These are phyloP conservation scores for Rhipidura dahli DNA, from an alignment of 2,113 vertebrate species.

Conservation along the genomic window DNA sequence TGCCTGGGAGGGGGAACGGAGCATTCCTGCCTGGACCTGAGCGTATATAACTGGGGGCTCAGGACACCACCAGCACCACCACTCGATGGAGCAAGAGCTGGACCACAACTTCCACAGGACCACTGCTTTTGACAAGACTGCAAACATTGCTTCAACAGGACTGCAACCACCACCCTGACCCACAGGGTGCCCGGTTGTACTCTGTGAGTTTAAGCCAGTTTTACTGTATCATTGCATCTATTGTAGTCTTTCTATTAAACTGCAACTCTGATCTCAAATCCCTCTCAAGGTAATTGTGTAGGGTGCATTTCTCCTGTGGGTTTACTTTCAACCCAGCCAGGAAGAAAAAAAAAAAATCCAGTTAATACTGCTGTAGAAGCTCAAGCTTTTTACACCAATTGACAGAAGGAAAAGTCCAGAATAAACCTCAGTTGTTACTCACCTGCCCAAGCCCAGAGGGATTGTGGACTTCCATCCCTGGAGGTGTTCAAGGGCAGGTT, in stretches of 20 bases:
- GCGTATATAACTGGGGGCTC: too few relatives aligned
- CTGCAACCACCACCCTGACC: neutral
- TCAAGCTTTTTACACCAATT: neutral
- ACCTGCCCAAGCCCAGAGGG: accelerated
- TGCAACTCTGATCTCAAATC: neutral
- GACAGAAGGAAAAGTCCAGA: neutral
- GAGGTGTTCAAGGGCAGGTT: neutral
- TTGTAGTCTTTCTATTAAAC: neutral
- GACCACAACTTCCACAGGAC: neutral
- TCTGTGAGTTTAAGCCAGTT: neutral
- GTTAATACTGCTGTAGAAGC: neutral
- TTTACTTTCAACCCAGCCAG: neutral
- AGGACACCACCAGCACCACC: neutral
- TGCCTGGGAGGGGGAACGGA: accelerated
- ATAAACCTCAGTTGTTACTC: neutral
- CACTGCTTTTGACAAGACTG: neutral
- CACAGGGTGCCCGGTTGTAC: too few relatives aligned
- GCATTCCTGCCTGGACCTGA: neutral
- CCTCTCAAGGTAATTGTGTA: too few relatives aligned
- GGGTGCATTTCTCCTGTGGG: neutral
- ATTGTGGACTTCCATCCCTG: neutral
- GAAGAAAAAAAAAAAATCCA: neutral
- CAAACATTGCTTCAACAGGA: neutral
- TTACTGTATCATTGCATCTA: neutral
- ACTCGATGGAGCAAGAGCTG: accelerated